Evolutionary conservation across 2,797 vertebrate species (phyloP), one percentile per base, ranked within the genome.

Genomic region (Girardinus metallicus): DNA sequence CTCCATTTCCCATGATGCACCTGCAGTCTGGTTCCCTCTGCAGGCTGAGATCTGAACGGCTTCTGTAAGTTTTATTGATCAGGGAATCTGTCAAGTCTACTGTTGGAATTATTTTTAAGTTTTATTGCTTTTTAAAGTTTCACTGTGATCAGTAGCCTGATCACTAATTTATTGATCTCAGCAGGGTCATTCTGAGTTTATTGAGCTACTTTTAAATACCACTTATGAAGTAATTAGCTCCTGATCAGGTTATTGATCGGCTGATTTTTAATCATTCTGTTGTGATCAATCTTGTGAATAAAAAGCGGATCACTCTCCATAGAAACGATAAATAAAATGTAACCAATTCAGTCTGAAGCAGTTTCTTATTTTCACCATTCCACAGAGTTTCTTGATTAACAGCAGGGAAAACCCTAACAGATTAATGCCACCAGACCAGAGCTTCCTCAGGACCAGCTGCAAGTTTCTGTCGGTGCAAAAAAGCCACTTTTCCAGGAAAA

Each of bases 1-100:
- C 55, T 62, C 5, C 7, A 62, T 3, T 60, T 72, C 77, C 68
- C 68, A 57, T 73, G 31, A 78, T 47, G 29, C 70, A 34, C 51
- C 57, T 64, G 75, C 15, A 41, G 23, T 15, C 13, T 10, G 16
- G 34, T 15, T 76, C 31, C 62, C 21, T n/a, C 75, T 73, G 68
- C 29, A 26, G 51, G 49, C 68, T 57, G 77, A 72, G 43, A 21
- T 73, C 29, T 34, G n/a, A 70, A 21, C 26, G 21, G 64, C 18
- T 34, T 29, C 39, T 8, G 31, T 71, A 11, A 46, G 5, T 78
- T 78, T 77, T 72, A 44, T 39, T 68, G 16, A 39, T 70, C 62
- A 23, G 23, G 13, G 31, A 23, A 9, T 29, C 31, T 36, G 21
- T 51, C 23, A 26, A 49, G 9, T 23, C 13, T 26, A n/a, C 47